Percentiles rank a stretch among this genome's conserved stretches.
phyloP scores from a whole-genome alignment of 2,888 invertebrate genomes.

The Heliconius ethilla region DNA sequence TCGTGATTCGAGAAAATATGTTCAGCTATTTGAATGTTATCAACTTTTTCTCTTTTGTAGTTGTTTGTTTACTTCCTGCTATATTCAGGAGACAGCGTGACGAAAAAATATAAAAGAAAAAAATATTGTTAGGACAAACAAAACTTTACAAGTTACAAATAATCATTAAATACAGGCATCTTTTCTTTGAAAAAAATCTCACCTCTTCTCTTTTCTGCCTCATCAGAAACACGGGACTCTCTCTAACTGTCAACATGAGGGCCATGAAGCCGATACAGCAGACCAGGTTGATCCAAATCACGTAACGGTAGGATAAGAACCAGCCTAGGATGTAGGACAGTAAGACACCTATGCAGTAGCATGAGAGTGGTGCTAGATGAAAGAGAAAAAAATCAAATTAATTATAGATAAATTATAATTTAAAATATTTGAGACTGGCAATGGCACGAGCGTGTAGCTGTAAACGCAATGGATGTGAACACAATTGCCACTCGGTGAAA shows the following conservation, averaged over 20 bases:
- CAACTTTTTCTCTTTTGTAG: too few species aligned
- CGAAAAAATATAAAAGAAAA: too few species aligned
- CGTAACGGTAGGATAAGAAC: slow-evolving; percentile 57
- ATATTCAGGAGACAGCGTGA: too few species aligned
- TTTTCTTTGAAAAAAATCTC: not conserved
- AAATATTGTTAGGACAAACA: too few species aligned
- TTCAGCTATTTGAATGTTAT: too few species aligned
- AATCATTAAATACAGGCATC: too few species aligned
- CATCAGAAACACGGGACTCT: slow-evolving; percentile 68
- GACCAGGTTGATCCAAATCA: slow-evolving; percentile 62
- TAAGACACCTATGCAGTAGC: slow-evolving; percentile 60
- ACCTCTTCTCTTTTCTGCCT: slow-evolving; percentile 70
- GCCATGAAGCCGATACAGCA: slow-evolving; percentile 53
- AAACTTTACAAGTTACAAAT: too few species aligned
- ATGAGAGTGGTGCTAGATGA: slow-evolving; percentile 51
- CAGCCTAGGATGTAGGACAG: slow-evolving; percentile 68
- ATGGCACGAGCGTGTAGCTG: not conserved
- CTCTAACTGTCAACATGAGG: slow-evolving; percentile 58
- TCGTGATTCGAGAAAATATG: too few species aligned
- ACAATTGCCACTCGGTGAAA: too few species aligned
- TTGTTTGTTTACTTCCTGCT: too few species aligned
- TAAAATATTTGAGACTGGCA: not conserved
- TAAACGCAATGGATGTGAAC: too few species aligned
- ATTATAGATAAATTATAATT: not conserved
- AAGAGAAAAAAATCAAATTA: not conserved